Evolutionary conservation across 2,113 vertebrate species (phyloP), one percentile per base, ranked within the genome.

Genomic region (Tragulus kanchil): DNA sequence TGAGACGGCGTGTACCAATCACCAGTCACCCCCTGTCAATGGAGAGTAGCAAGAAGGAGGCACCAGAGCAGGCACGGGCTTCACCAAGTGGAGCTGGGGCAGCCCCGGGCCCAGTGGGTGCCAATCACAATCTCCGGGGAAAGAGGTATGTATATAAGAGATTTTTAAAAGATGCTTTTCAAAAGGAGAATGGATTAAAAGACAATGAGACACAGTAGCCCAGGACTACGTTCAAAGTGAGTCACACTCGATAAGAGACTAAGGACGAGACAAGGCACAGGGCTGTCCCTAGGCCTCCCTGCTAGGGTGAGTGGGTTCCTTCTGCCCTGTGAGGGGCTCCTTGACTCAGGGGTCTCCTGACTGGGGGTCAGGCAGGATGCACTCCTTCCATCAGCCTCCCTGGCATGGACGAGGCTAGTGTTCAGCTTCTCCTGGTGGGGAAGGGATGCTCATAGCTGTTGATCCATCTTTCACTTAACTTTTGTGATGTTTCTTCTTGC

Each of bases 161-260:
- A 36, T 69, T 78, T 62, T 92, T 52, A 25, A 0, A 31, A 85
- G 77, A 26, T 42, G 50, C 50, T 79, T 77, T 94, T 64, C 19
- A 65, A 73, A 97, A 94, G 52, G 15, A 89, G 26, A 48, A 42
- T 42, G 12, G 56, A 79, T 86, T 84, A 45, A 52, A 61, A 54
- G 42, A 79, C 6, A 26, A 89, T 61, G 17, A 85, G 19, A 65
- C 90, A 58, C 82, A 79, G 12, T n/a, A 36, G 17, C 52, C 67
- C 67, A 75, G 45, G 81, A 90, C 58, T n/a, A 31, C 58, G 50
- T 48, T 87, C 42, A 50, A 58, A 61, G 25, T 26, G 73, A 91
- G 50, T 26, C 19, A 61, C 14, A 6, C 8, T 62, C 23, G 6
- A 5, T 69, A 69, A 17, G 54, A 71, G 23, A 69, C 7, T 19